Evolutionary conservation across 2,113 vertebrate genomes (phyloP).

Genomic region (Protobothrops flavoviridis): DNA sequence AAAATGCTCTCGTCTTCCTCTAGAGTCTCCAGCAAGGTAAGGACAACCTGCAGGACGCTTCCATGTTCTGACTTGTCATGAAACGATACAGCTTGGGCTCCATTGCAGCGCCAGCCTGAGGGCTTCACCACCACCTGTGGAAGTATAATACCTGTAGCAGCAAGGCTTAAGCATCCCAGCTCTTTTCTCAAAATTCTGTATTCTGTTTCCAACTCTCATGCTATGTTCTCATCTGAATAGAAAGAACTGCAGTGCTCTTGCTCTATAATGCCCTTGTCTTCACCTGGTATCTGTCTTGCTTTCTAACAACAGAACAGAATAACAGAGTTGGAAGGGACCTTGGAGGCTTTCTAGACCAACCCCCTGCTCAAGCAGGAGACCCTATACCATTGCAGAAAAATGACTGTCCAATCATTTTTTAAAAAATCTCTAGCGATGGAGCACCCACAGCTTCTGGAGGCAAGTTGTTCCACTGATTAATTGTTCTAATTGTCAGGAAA

Average conservation of each 20-base stretch:
- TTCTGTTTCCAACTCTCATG: not conserved
- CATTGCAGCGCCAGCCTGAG: slow-evolving; percentile 60
- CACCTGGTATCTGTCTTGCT: not conserved
- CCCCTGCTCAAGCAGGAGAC: not conserved
- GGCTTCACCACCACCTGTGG: slow-evolving; percentile 65
- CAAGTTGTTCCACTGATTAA: not conserved
- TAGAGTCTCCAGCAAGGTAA: slow-evolving; percentile 55
- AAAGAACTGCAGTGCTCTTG: not conserved
- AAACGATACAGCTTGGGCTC: slow-evolving; percentile 39
- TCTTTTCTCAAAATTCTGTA: not conserved
- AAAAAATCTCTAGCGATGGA: not conserved
- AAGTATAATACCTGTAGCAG: not conserved
- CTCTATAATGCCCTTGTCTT: not conserved
- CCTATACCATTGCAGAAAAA: not conserved
- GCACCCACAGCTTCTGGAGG: not conserved
- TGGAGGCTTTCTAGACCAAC: not conserved
- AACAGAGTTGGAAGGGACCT: not conserved
- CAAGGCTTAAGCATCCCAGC: not conserved
- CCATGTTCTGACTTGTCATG: slow-evolving; percentile 33
- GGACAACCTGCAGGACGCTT: slow-evolving; percentile 46
- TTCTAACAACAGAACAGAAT: not conserved
- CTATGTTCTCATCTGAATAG: not conserved
- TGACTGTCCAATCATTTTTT: not conserved
- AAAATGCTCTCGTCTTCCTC: slow-evolving; percentile 69
- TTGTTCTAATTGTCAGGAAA: not conserved